phyloP scores from a whole-genome alignment of 2,888 invertebrate genomes.

The Aromia moschata region DNA sequence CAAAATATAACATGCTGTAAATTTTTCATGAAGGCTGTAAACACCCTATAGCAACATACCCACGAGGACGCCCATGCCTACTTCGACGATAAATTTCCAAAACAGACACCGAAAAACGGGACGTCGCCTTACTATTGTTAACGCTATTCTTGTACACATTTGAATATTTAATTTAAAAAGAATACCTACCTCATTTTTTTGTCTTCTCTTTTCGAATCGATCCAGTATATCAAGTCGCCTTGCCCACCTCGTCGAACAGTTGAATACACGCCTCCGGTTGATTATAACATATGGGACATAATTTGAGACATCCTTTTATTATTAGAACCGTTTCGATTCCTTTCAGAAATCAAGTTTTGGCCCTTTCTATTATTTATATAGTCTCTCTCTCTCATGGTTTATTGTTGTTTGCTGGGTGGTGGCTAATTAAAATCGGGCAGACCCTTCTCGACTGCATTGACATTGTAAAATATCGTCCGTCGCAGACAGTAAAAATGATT shows the following conservation, averaged over 20 bases:
- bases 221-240: constrained; percentile 34
- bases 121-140: constrained; percentile 23
- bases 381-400: constrained; percentile 4
- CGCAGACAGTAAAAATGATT: too few relatives aligned
- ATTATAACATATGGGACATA: constrained; percentile 56
- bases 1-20: too few relatives aligned
- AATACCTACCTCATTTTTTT: constrained; percentile 34
- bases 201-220: constrained; percentile 38
- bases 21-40: too few relatives aligned
- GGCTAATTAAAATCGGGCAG: constrained; percentile 16
- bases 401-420: constrained; percentile 13
- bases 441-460: not conserved
- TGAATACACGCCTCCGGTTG: constrained; percentile 36
- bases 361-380: constrained; percentile 8
- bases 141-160: constrained; percentile 38
- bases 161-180: constrained; percentile 39
- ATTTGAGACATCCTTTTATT: constrained; percentile 55
- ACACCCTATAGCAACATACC: too few relatives aligned
- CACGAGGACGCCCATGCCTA: not conserved
- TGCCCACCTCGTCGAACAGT: constrained; percentile 17
- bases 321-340: constrained; percentile 38
- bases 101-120: constrained; percentile 4
- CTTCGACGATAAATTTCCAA: constrained; percentile 2
- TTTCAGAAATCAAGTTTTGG: constrained; percentile 18
- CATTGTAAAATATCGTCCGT: too few relatives aligned